Evolutionary conservation across 2,888 invertebrate genomes (phyloP).

Genomic region (Anorthoa munda): DNA sequence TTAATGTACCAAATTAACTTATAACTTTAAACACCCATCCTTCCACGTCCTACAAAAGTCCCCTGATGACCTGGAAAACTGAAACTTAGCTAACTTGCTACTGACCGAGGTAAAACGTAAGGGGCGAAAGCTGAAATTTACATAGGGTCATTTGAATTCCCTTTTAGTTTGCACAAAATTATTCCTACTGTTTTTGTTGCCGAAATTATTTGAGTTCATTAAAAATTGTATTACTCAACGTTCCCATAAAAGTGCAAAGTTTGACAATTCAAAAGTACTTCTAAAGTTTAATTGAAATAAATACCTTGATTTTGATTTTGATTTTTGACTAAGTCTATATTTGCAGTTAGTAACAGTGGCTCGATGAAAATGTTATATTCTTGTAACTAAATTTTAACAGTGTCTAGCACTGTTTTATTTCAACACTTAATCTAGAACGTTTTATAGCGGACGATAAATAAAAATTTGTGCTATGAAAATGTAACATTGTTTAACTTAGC

Average conservation of each 20-base stretch:
- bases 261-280: too few species aligned
- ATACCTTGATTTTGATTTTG: too few species aligned
- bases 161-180: constrained; percentile 38
- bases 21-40: constrained; percentile 38
- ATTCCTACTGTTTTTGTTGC: constrained; percentile 31
- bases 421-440: constrained; percentile 36
- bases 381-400: constrained; percentile 29
- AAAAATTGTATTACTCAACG: background rate
- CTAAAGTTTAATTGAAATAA: too few species aligned
- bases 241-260: constrained; percentile 19
- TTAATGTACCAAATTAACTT: constrained; percentile 57
- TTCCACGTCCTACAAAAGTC: constrained; percentile 36
- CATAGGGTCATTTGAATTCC: constrained; percentile 53
- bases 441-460: constrained; percentile 38
- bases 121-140: constrained; percentile 48
- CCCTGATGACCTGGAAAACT: constrained; percentile 53
- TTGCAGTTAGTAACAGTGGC: constrained; percentile 12
- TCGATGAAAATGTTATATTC: constrained; percentile 11
- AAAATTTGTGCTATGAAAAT: constrained; percentile 34
- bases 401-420: constrained; percentile 32
- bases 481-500: constrained; percentile 28
- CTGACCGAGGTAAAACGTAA: constrained; percentile 44
- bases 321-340: too few species aligned
- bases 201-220: constrained; percentile 11
- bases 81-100: constrained; percentile 51